Base-by-base conservation (phyloP, 2,888 invertebrate species). In the Aplocera efformata region DNA sequence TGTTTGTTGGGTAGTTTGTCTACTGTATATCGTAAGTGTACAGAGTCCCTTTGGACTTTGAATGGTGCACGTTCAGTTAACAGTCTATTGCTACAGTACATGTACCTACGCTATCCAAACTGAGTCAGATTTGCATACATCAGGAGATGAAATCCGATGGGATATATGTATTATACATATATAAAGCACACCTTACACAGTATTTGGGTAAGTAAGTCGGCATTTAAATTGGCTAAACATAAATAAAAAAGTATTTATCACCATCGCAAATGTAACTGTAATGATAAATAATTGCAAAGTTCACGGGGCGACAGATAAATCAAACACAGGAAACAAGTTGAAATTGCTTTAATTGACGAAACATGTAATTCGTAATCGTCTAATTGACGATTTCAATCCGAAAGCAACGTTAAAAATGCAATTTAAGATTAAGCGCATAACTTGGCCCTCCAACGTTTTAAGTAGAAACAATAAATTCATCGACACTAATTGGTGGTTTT, bases 401-500 rank as follows among this genome's bases (percentile, higher is more conserved):
- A 67, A 63, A 63, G 70, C 59, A 73, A 75, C 74, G 75, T 79
- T 75, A 65, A 75, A 83, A 85, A 76, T 67, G 74, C 77, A 81
- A 80, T 81, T 79, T 77, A 71, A 83, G 82, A 85, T 84, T 83
- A 82, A 82, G 76, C 74, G 48, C 55, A 55, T 55, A 53, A 79
- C 71, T 72, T 67, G 76, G 79, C 82, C 84, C 86, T 83, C 85
- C 86, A 82, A 84, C 84, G 84, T 78, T 85, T 85, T 86, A 86
- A 86, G 86, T 82, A 84, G 85, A 85, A 86, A 88, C 86, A 88
- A 88, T 88, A 88, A 88, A 86, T 86, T 88, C 85, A 86, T 88
- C 86, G 88, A 83, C 86, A 84, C 88, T 88, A 88, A 88, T 88
- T 88, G 88, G 88, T 86, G 86, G 88, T 88, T 88, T 86, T 88